Evolutionary conservation across 92 coral and sea anemone species (phyloP).

Genomic region (Epizoanthus ramosus): DNA sequence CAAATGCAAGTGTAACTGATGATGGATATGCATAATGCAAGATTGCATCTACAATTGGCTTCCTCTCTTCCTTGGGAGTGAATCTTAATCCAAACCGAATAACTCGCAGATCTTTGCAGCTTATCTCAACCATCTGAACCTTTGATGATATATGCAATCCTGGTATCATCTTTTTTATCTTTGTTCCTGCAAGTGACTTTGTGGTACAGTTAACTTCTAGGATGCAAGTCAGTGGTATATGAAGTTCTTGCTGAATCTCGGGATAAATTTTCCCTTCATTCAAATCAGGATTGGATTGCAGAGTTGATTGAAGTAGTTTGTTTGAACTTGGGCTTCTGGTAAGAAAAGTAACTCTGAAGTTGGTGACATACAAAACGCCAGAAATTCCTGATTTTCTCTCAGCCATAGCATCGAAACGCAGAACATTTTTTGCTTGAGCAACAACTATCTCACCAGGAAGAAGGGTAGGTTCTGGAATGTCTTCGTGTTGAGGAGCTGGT

Average conservation of each 20-base stretch:
- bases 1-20: slow-evolving; percentile 81
- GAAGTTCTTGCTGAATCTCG: slow-evolving; percentile 85
- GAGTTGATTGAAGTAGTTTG: slow-evolving; percentile 78
- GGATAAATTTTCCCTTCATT: slow-evolving; percentile 74
- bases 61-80: slow-evolving; percentile 75
- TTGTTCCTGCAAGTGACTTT: slow-evolving; percentile 74
- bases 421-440: slow-evolving; percentile 85
- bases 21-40: slow-evolving; percentile 85
- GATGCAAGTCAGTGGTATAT: slow-evolving; percentile 95
- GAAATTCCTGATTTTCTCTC: slow-evolving; percentile 93
- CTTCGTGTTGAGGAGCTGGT: slow-evolving; percentile 34
- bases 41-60: slow-evolving; percentile 77
- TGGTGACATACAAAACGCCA: slow-evolving; percentile 91
- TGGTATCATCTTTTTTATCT: slow-evolving; percentile 74
- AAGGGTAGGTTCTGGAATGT: slow-evolving; percentile 68
- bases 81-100: slow-evolving; percentile 92
- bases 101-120: slow-evolving; percentile 93
- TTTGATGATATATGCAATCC: slow-evolving; percentile 75
- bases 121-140: slow-evolving; percentile 79
- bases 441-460: slow-evolving; percentile 96
- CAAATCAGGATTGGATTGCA: slow-evolving; percentile 92
- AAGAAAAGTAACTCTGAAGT: slow-evolving; percentile 89
- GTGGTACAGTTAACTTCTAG: slow-evolving; percentile 65
- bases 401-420: slow-evolving; percentile 94
- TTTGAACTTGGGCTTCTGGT: slow-evolving; percentile 65